Percentiles rank a stretch among this genome's conserved stretches.
phyloP scores from a whole-genome alignment of 1,140 invertebrate species.

The Drosophila hydei region DNA sequence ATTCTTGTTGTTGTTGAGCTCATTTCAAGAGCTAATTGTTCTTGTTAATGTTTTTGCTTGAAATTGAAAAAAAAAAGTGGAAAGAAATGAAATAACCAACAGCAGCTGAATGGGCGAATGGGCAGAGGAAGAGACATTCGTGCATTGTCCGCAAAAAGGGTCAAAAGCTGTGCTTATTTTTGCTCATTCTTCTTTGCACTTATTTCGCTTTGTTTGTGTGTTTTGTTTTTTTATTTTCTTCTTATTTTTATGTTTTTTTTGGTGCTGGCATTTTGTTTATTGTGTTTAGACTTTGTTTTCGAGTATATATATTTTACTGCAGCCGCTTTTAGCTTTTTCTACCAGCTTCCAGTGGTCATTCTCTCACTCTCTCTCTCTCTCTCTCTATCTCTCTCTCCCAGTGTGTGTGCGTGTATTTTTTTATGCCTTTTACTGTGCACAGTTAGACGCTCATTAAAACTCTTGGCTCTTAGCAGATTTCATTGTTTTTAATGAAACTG shows the following conservation, averaged over 20 bases:
- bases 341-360: conserved; percentile 42
- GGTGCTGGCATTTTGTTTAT: conserved; percentile 76
- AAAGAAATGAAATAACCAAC: conserved; percentile 9
- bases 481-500: conserved; percentile 80
- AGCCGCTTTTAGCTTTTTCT: conserved; percentile 61
- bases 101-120: neutral
- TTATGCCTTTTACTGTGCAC: conserved; percentile 51
- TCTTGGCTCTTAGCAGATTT: conserved; percentile 80
- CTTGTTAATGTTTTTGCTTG: conserved; percentile 71
- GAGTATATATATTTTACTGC: conserved; percentile 70
- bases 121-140: conserved; percentile 20
- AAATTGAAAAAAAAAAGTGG: conserved; percentile 46
- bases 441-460: conserved; percentile 79
- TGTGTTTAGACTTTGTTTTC: conserved; percentile 77
- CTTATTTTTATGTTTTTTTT: conserved; percentile 33
- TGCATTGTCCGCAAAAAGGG: conserved; percentile 72
- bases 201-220: conserved; percentile 26
- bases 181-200: conserved; percentile 37
- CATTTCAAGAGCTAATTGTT: conserved; percentile 72
- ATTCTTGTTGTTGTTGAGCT: conserved; percentile 37
- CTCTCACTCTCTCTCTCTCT: conserved; percentile 11
- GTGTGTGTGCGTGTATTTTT: conserved; percentile 1
- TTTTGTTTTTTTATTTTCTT: conserved; percentile 45
- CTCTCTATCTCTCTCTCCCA: neutral
- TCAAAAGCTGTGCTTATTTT: conserved; percentile 73